These are phyloP conservation scores for Drosophila busckii DNA, from an alignment of 1,140 invertebrate species.

Conservation along the genomic window DNA sequence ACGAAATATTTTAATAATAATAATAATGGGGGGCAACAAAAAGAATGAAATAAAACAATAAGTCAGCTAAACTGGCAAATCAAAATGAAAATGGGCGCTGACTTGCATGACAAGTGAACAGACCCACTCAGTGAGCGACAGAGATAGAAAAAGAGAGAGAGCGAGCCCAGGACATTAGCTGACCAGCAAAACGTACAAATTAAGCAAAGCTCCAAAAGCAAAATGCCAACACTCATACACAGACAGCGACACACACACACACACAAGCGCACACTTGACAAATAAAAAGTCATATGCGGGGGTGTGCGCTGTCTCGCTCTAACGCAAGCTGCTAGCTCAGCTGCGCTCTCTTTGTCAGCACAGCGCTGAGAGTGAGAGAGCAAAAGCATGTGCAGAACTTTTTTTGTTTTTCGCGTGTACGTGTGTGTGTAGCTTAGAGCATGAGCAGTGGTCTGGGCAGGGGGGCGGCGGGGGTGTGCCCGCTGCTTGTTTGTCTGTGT, in stretches of 20 bases:
- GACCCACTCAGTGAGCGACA: background rate
- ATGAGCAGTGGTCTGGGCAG: background rate
- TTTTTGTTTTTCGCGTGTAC: background rate
- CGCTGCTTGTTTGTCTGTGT: conserved; percentile 39
- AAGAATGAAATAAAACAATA: conserved; percentile 3
- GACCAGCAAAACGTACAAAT: conserved; percentile 50
- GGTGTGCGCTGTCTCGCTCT: conserved; percentile 48
- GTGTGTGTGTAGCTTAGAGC: background rate
- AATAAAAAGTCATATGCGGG: conserved; percentile 42
- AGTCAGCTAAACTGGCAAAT: conserved; percentile 35
- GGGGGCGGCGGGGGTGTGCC: background rate
- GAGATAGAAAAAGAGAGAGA: conserved; percentile 5
- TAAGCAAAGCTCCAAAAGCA: conserved; percentile 49
- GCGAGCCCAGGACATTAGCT: conserved; percentile 32
- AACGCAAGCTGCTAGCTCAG: background rate
- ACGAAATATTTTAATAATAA: background rate
- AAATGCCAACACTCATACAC: conserved; percentile 46
- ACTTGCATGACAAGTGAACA: conserved; percentile 40
- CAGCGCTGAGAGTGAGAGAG: conserved; percentile 4
- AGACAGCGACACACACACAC: conserved; percentile 11
- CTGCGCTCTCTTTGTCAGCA: background rate
- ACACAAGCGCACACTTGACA: conserved; percentile 4
- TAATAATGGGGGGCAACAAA: background rate
- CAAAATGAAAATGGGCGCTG: conserved; percentile 40
- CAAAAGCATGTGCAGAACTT: conserved; percentile 32